These are phyloP conservation scores for Lasioglossum malachurum DNA, from an alignment of 2,888 invertebrate genomes.

Conservation along the genomic window DNA sequence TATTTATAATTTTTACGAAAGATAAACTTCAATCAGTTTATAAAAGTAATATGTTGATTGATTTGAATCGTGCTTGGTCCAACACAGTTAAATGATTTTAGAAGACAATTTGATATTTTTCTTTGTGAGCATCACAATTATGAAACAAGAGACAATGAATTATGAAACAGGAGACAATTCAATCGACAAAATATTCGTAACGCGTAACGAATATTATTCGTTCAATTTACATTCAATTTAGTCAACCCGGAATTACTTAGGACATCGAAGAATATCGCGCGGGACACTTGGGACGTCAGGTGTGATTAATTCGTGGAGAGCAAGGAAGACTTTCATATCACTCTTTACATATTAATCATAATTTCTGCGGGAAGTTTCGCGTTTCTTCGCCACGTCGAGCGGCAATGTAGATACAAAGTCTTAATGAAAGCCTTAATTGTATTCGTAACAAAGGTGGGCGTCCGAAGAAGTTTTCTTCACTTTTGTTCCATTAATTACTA, in stretches of 20 bases:
- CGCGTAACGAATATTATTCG: neutral
- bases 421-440: constrained; percentile 33
- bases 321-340: neutral
- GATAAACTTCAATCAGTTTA: neutral
- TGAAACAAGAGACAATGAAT: neutral
- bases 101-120: neutral
- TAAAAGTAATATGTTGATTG: neutral
- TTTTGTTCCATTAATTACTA: constrained; percentile 12
- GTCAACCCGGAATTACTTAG: neutral
- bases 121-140: neutral
- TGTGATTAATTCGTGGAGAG: constrained; percentile 7
- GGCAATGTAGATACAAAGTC: constrained; percentile 26
- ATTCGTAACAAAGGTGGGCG: constrained; percentile 5
- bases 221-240: neutral
- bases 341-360: constrained; percentile 14
- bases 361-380: neutral
- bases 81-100: neutral
- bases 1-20: no score
- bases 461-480: constrained; percentile 6
- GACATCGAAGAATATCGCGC: neutral
- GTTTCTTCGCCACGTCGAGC: neutral
- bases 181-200: neutral
- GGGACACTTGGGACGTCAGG: neutral
- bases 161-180: neutral
- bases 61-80: neutral